Evolutionary conservation across 1,140 invertebrate species (phyloP), one percentile per base, ranked within the genome.

Genomic region (Euura saliciscinereae): DNA sequence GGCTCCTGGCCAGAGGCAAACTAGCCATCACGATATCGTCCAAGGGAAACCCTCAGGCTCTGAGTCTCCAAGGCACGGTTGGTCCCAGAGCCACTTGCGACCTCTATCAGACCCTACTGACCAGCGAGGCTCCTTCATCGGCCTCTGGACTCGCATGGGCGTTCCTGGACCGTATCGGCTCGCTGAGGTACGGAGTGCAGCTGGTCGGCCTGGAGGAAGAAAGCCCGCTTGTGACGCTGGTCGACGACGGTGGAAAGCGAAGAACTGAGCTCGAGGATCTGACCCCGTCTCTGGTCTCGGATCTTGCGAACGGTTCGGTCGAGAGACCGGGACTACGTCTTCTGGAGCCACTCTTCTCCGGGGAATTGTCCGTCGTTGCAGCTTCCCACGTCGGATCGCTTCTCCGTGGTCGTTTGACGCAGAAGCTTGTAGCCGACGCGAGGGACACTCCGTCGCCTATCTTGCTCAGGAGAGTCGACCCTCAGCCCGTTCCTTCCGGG

Each of bases 311-410:
- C 72, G 94, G 93, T 2, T 91, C 91, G 1, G 82, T 94, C 2
- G 89, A 91, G 11, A 89, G 90, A 73, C 85, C 93, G 43, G 90
- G 89, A 2, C 92, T 93, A 2, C 89, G 92, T 71, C 89, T 94
- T 2, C 80, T 96, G 7, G 95, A 96, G 77, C 92, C 94, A 1
- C 82, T 97, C 1, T 95, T 96, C 77, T 90, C 91, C 45, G 94
- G 94, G 2, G 93, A 96, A 71, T 83, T 97, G 6, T 91, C 90
- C 3, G 89, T 96, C 0, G 92, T 93, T 74, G 93, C 95, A 28
- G 91, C 90, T 3, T 91, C 91, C 43, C 86, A 90, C 74, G 80
- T 86, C 68, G 89, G 71, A 80, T 87, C 76, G 11, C 73, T 92
- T 3, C 83, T 95, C 1, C 89, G 91, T 6, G 95, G 95, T 0